Percentiles rank a stretch among this genome's conserved stretches.
These are phyloP conservation scores for Crotophaga sulcirostris DNA, from an alignment of 2,113 vertebrate species.

Conservation along the genomic window DNA sequence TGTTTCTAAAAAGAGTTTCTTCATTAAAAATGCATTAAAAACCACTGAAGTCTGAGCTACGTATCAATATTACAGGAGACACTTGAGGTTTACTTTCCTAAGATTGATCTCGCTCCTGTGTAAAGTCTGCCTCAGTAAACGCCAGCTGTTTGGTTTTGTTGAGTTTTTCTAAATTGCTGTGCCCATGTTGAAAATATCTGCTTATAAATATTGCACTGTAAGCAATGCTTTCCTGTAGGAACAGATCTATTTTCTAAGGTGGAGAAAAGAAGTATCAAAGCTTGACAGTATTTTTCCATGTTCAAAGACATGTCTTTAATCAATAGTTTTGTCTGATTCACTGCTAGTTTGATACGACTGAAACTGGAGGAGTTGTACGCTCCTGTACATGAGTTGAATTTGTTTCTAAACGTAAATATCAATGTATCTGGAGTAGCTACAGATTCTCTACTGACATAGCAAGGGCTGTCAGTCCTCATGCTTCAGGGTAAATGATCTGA, in stretches of 20 bases:
- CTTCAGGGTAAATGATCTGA: constrained; percentile 45
- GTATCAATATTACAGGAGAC: constrained; percentile 40
- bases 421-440: constrained; percentile 29
- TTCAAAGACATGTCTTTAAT: neutral
- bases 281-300: neutral
- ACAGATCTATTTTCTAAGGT: neutral
- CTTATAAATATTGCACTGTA: neutral
- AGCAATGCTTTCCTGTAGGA: neutral
- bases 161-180: neutral
- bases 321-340: neutral
- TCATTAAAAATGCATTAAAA: constrained; percentile 51
- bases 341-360: neutral
- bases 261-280: neutral
- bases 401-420: constrained; percentile 15
- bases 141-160: neutral
- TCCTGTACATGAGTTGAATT: neutral
- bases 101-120: constrained; percentile 2
- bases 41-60: neutral
- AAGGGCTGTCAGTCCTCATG: constrained; percentile 15
- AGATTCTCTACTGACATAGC: neutral
- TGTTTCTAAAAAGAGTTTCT: neutral
- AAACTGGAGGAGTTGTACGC: neutral
- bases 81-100: constrained; percentile 17
- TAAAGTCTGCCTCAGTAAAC: constrained; percentile 8
- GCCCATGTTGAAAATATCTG: neutral